A percentile compares a stretch with the other conserved stretches of the same genome.
Conservation (phyloP, 1,140 invertebrate genomes). For the Meloidogyne floridensis region DNA sequence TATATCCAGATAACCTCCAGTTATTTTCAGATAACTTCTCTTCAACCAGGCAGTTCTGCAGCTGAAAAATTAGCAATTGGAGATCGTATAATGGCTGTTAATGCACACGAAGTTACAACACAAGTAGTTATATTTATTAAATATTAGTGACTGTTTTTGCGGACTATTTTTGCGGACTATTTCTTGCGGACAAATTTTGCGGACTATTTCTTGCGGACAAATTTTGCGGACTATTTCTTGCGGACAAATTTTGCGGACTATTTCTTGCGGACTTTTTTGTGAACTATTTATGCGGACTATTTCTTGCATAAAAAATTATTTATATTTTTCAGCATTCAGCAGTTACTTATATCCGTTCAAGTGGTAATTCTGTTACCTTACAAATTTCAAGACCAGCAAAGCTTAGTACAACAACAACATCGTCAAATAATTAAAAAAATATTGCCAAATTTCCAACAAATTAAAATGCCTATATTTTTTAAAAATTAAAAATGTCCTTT, state of each 20-base stretch:
- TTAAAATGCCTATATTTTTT: too few relatives aligned
- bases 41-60: conserved; percentile 62
- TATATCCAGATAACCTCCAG: too few relatives aligned
- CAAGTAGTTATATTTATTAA: conserved; percentile 48
- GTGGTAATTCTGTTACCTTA: conserved; percentile 54
- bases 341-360: conserved; percentile 61
- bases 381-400: conserved; percentile 58
- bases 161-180: too few relatives aligned
- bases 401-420: not conserved
- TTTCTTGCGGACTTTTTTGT: too few relatives aligned
- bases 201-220: too few relatives aligned
- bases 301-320: not conserved
- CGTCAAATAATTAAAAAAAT: conserved; percentile 3
- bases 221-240: too few relatives aligned
- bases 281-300: too few relatives aligned
- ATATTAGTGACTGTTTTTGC: not conserved
- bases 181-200: too few relatives aligned
- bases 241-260: too few relatives aligned
- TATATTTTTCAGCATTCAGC: conserved; percentile 60
- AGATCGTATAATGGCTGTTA: conserved; percentile 63
- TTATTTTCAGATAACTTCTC: conserved; percentile 51
- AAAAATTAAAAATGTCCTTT: too few relatives aligned
- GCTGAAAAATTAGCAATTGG: conserved; percentile 64
- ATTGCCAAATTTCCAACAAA: not conserved
- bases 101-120: conserved; percentile 59